These are phyloP conservation scores for Spermophilus dauricus DNA, from an alignment of 2,113 vertebrate genomes.

Conservation along the genomic window DNA sequence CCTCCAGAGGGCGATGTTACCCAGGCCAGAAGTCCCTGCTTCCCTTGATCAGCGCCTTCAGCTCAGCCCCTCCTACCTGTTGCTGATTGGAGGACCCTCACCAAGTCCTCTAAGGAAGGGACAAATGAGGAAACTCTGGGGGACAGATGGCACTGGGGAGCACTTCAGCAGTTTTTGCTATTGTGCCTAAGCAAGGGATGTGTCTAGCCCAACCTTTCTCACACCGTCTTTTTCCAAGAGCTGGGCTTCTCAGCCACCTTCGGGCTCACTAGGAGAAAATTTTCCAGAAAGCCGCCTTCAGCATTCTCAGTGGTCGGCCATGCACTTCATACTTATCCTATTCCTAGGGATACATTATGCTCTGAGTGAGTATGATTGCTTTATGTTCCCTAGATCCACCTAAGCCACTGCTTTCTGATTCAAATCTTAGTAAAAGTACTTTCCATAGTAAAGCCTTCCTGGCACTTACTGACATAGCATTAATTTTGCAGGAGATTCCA, in stretches of 20 bases:
- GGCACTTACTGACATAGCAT: neutral
- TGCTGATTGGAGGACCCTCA: neutral
- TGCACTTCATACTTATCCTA: neutral
- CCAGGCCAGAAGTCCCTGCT: neutral
- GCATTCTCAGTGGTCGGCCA: neutral
- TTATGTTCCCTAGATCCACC: neutral
- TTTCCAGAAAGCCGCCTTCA: neutral
- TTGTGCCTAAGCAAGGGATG: neutral
- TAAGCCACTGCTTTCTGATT: neutral
- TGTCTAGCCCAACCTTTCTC: neutral
- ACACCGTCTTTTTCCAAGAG: neutral
- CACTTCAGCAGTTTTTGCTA: neutral
- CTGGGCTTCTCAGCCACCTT: neutral
- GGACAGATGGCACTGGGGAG: neutral
- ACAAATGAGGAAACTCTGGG: neutral
- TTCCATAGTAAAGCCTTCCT: neutral
- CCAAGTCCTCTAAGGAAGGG: neutral
- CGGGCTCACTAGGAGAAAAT: neutral
- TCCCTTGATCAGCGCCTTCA: neutral
- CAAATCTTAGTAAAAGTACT: neutral
- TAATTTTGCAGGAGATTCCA: conserved; percentile 32
- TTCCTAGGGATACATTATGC: neutral
- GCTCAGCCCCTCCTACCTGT: neutral
- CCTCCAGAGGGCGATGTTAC: conserved; percentile 33
- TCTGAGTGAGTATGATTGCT: conserved; percentile 22